Evolutionary conservation across 2,113 vertebrate genomes (phyloP).

Genomic region (Catharus fuscescens): DNA sequence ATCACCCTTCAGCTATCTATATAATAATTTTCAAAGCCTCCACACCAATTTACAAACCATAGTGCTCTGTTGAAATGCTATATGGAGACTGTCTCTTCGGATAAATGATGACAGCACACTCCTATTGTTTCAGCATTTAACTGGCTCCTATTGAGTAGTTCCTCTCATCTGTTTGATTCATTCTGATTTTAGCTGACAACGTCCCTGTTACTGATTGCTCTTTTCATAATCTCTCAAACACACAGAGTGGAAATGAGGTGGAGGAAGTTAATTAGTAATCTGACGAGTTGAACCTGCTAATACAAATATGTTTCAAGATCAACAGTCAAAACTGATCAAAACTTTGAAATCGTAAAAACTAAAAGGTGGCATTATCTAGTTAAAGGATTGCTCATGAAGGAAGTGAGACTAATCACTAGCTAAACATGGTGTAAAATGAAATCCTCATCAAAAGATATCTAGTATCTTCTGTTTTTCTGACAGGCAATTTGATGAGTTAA

Average conservation of each 20-base stretch:
- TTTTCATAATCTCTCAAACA: slow-evolving; percentile 78
- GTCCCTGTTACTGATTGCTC: slow-evolving; percentile 70
- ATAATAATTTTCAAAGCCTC: background rate
- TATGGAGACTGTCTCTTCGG: slow-evolving; percentile 63
- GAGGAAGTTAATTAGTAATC: slow-evolving; percentile 75
- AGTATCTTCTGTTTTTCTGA: background rate
- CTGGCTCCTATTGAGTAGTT: slow-evolving; percentile 76
- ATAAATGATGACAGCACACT: slow-evolving; percentile 72
- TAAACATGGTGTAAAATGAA: slow-evolving; percentile 23
- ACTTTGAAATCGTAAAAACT: slow-evolving; percentile 54
- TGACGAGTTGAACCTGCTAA: slow-evolving; percentile 70
- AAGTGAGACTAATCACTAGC: slow-evolving; percentile 34
- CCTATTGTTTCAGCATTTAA: slow-evolving; percentile 81
- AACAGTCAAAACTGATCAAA: slow-evolving; percentile 59
- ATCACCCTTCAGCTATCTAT: background rate
- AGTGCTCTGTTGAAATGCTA: slow-evolving; percentile 50
- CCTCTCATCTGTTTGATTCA: slow-evolving; percentile 78
- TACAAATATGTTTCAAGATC: slow-evolving; percentile 47
- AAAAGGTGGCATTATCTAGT: slow-evolving; percentile 21
- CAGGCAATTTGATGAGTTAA: background rate
- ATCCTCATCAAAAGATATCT: slow-evolving; percentile 24
- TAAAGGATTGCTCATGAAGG: slow-evolving; percentile 42
- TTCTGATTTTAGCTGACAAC: slow-evolving; percentile 77
- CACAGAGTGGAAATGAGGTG: slow-evolving; percentile 56
- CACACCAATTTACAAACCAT: background rate